phyloP scores from a whole-genome alignment of 2,113 vertebrate species.

The Eleginops maclovinus region DNA sequence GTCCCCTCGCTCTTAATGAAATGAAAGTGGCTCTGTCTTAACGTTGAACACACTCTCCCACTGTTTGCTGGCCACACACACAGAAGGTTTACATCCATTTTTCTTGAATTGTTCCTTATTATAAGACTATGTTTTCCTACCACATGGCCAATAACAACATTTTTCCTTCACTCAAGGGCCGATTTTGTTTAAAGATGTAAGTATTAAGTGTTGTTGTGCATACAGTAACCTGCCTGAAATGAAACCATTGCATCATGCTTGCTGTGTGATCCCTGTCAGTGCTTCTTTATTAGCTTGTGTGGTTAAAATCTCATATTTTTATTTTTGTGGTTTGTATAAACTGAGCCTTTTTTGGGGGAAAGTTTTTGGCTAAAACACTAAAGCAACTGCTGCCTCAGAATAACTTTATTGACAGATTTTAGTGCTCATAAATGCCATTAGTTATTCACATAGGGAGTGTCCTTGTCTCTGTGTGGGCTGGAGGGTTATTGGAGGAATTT shows the following conservation, averaged over 20 bases:
- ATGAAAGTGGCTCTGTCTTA: constrained; percentile 74
- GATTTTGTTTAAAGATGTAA: constrained; percentile 66
- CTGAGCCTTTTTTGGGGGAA: constrained; percentile 15
- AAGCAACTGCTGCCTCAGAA: constrained; percentile 30
- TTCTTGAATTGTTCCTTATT: constrained; percentile 42
- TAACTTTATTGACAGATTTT: constrained; percentile 40
- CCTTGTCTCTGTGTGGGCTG: constrained; percentile 76
- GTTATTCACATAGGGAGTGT: constrained; percentile 54
- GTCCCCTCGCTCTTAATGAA: constrained; percentile 68
- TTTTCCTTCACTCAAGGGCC: constrained; percentile 68
- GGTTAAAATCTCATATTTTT: constrained; percentile 8
- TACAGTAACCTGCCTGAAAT: constrained; percentile 63
- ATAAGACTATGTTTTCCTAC: constrained; percentile 54
- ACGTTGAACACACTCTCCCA: constrained; percentile 48
- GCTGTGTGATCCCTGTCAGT: constrained; percentile 46
- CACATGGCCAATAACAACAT: constrained; percentile 44
- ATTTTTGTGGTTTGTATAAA: constrained; percentile 17
- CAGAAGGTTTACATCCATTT: constrained; percentile 36
- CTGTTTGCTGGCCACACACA: constrained; percentile 67
- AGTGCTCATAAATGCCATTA: constrained; percentile 38
- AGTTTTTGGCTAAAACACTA: constrained; percentile 21
- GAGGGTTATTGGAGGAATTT: constrained; percentile 73
- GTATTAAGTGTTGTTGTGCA: constrained; percentile 61
- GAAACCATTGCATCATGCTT: constrained; percentile 47
- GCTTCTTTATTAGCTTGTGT: constrained; percentile 31